Percentiles rank a stretch among this genome's conserved stretches.
phyloP scores from a whole-genome alignment of 2,797 vertebrate genomes.

The Leucoraja ocellata region DNA sequence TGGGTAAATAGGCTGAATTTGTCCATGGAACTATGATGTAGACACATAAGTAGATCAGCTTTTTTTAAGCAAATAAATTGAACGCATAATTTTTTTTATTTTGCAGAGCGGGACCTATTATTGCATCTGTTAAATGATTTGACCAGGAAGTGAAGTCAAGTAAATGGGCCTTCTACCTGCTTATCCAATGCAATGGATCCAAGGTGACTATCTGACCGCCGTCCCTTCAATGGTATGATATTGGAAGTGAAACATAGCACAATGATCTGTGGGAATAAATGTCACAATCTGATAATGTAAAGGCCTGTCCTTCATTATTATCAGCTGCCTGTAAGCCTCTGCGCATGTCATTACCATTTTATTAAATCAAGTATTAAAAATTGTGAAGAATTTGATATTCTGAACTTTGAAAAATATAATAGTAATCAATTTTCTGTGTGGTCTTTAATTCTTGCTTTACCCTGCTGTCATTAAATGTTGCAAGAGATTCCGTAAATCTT shows the following conservation, averaged over 20 bases:
- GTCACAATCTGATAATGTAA: background rate
- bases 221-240: conserved; percentile 45
- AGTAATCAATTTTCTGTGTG: background rate
- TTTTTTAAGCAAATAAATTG: background rate
- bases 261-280: background rate
- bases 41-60: background rate
- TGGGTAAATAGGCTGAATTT: background rate
- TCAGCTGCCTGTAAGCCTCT: background rate
- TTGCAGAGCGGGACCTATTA: conserved; percentile 51
- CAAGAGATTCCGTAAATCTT: background rate
- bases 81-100: conserved; percentile 27
- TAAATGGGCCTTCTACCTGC: conserved; percentile 39
- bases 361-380: background rate
- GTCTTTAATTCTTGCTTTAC: background rate
- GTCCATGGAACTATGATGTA: background rate
- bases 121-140: conserved; percentile 45
- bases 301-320: background rate
- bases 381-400: background rate
- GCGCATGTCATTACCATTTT: background rate
- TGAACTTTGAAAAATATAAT: background rate
- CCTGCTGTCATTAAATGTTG: background rate
- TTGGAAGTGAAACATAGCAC: background rate
- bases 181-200: conserved; percentile 35
- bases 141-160: conserved; percentile 42
- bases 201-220: conserved; percentile 45